Percentiles rank a stretch among this genome's conserved stretches.
phyloP scores from a whole-genome alignment of 2,113 vertebrate genomes.

The Odocoileus hemionus region DNA sequence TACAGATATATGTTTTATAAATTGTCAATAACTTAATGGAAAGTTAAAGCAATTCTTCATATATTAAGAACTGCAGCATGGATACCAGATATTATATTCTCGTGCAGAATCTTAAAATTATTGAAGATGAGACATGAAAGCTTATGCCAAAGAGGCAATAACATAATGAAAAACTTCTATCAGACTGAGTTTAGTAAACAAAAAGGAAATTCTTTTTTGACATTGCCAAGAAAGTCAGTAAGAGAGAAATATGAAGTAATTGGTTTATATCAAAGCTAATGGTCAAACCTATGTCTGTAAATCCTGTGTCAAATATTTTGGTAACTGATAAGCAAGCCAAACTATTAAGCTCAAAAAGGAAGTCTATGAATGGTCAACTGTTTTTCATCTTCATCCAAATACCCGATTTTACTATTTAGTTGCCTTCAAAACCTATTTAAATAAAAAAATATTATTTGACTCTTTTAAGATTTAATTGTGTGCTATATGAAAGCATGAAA shows the following conservation, averaged over 20 bases:
- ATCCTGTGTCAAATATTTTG: not conserved
- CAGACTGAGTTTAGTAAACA: not conserved
- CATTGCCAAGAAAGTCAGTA: not conserved
- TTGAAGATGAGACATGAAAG: not conserved
- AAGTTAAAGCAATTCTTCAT: constrained; percentile 30
- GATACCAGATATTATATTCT: not conserved
- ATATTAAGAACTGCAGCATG: not conserved
- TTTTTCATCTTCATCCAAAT: not conserved
- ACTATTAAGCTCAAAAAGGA: not conserved
- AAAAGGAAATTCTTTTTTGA: not conserved
- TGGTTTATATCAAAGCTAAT: not conserved
- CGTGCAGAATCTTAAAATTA: not conserved
- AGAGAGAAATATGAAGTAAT: not conserved
- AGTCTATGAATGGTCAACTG: not conserved
- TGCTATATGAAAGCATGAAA: not conserved
- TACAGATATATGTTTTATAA: not conserved
- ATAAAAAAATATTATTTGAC: not conserved
- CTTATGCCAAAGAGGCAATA: constrained; percentile 20
- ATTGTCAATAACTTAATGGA: not conserved
- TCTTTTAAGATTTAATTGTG: not conserved
- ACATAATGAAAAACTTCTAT: not conserved
- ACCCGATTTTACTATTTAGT: not conserved
- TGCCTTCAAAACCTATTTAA: not conserved
- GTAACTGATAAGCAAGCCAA: not conserved
- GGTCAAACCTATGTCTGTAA: not conserved